phyloP scores from a whole-genome alignment of 35 echinoderm and acorn worm species.

The Apostichopus japonicus region DNA sequence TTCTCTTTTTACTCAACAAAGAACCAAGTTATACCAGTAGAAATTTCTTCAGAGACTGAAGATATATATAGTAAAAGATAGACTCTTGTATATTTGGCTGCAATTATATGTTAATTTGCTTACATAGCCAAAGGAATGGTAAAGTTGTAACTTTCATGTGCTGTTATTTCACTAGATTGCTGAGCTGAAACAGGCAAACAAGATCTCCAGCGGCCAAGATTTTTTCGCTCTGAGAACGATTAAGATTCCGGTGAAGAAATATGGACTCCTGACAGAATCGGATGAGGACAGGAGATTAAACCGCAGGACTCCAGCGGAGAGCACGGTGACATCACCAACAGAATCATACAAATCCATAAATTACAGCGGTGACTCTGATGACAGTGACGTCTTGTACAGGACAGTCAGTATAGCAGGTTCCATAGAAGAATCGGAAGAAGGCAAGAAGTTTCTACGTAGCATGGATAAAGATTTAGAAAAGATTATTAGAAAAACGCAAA shows the following conservation, averaged over 20 bases:
- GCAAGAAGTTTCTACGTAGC: conserved; percentile 50
- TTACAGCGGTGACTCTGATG: conserved; percentile 56
- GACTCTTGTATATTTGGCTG: no score
- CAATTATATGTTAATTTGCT: no score
- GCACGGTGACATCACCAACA: conserved; percentile 9
- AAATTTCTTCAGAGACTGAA: no score
- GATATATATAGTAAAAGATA: no score
- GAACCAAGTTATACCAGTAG: no score
- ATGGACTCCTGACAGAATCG: conserved; percentile 65
- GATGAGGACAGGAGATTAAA: conserved; percentile 54
- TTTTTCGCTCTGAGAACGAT: conserved; percentile 58
- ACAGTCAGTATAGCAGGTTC: conserved; percentile 63
- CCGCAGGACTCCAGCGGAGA: background rate
- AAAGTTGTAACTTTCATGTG: background rate
- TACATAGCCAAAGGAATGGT: no score
- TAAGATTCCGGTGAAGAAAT: conserved; percentile 67
- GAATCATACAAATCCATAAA: conserved; percentile 14
- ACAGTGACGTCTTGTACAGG: conserved; percentile 47
- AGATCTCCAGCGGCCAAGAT: conserved; percentile 62
- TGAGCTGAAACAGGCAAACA: conserved; percentile 71
- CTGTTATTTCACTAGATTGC: conserved; percentile 50
- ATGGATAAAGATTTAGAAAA: conserved; percentile 73
- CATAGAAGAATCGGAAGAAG: conserved; percentile 55
- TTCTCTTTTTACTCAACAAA: no score
- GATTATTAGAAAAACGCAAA: conserved; percentile 50